phyloP scores from a whole-genome alignment of 2,888 invertebrate genomes.

The Idaea straminata region DNA sequence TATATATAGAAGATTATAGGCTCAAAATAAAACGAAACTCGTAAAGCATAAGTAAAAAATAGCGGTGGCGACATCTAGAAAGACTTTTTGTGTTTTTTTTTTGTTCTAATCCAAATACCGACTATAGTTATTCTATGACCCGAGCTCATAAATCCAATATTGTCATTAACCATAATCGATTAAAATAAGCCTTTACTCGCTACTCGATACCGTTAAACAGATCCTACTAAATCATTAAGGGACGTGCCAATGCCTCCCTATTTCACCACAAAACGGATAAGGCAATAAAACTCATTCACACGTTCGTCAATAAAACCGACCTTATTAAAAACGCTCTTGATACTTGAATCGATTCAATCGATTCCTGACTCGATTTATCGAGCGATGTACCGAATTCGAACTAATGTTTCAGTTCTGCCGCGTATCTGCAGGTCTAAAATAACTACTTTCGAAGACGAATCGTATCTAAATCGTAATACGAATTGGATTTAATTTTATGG shows the following conservation, averaged over 20 bases:
- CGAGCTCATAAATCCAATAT: slow-evolving; percentile 11
- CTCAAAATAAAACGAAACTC: no score
- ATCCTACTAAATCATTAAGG: slow-evolving; percentile 62
- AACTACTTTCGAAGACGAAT: no score
- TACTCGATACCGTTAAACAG: slow-evolving; percentile 25
- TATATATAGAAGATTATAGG: no score
- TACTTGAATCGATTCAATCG: slow-evolving; percentile 49
- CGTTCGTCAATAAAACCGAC: slow-evolving; percentile 74
- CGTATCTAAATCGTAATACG: no score
- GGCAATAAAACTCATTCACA: slow-evolving; percentile 78
- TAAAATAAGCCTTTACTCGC: slow-evolving; percentile 20
- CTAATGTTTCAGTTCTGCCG: slow-evolving; percentile 49
- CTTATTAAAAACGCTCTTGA: slow-evolving; percentile 70
- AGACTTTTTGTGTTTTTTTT: no score
- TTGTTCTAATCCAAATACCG: no score
- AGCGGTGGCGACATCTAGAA: no score
- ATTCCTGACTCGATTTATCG: slow-evolving; percentile 51
- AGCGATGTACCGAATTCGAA: slow-evolving; percentile 57
- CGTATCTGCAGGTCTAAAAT: neutral
- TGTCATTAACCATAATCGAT: slow-evolving; percentile 26
- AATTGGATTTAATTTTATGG: no score
- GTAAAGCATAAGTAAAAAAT: no score
- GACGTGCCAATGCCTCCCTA: slow-evolving; percentile 65
- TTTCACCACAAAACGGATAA: slow-evolving; percentile 59
- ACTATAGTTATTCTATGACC: no score